A percentile compares a stretch with the other conserved stretches of the same genome.
phyloP scores from a whole-genome alignment of 2,888 invertebrate genomes.

The Coelinius sp. region DNA sequence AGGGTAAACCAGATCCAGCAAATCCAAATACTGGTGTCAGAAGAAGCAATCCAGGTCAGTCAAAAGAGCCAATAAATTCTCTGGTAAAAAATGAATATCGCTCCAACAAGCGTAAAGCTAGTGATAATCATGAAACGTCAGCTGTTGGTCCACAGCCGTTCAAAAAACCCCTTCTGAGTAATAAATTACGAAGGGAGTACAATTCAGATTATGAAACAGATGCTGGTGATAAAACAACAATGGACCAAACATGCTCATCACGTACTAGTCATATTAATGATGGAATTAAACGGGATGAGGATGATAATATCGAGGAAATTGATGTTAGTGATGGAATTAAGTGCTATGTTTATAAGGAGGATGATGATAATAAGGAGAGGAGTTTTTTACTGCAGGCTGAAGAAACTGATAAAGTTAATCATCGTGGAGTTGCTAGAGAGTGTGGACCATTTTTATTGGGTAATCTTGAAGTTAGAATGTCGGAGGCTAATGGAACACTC shows the following conservation, averaged over 20 bases:
- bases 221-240: conserved; percentile 32
- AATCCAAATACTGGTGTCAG: background rate
- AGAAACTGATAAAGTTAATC: conserved; percentile 42
- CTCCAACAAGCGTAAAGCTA: conserved; percentile 59
- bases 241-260: conserved; percentile 2
- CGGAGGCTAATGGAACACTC: conserved; percentile 66
- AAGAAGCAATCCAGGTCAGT: conserved; percentile 42
- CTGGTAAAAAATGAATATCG: conserved; percentile 8
- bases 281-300: conserved; percentile 30
- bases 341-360: conserved; percentile 63
- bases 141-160: conserved; percentile 51
- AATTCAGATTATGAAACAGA: conserved; percentile 50
- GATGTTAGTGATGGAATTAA: conserved; percentile 60
- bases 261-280: conserved; percentile 15
- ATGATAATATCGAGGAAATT: conserved; percentile 41
- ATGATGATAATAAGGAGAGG: conserved; percentile 57
- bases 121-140: conserved; percentile 54
- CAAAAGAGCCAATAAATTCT: conserved; percentile 36
- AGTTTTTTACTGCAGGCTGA: conserved; percentile 64
- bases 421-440: conserved; percentile 56
- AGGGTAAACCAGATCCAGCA: conserved; percentile 51
- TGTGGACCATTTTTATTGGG: conserved; percentile 67
- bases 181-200: conserved; percentile 43
- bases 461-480: conserved; percentile 67
- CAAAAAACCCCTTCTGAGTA: conserved; percentile 58